Base-by-base conservation (phyloP, 2,113 vertebrate species). In the Empidonax alnorum region DNA sequence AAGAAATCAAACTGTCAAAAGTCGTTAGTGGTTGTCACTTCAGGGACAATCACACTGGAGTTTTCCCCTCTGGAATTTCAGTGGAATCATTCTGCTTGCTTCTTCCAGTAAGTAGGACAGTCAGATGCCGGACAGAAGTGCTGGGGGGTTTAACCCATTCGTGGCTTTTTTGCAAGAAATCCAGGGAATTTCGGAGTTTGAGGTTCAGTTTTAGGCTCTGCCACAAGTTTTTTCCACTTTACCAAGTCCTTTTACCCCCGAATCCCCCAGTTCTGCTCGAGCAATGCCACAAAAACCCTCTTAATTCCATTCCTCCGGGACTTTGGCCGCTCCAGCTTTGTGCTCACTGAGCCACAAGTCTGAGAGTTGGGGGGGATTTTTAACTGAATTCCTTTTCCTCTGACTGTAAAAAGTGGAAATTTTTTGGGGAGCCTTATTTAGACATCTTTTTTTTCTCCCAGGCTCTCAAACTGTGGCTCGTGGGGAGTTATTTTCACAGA, bases 21-120 rank as follows among this genome's bases (percentile, higher is more conserved):
- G 20, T 16, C 87, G 85, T 97, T 90, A 94, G 71, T 39, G 76
- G 72, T 75, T 96, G 94, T 97, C 95, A 87, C 95, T 94, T 97
- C 87, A 30, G 6, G 74, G 59, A 28, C 50, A 69, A 87, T 95
- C 91, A 91, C 53, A 25, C 42, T 59, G 84, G 53, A 91, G 55
- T 61, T 89, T 8, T 8, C 46, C 84, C 74, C 85, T 91, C 61
- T 80, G 81, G 81, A 93, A 86, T 90, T 87, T 10, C 62, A 17
- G 28, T 30, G 71, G 44, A 81, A 59, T n/a, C 19, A 7, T 52
- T 52, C 59, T 37, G 33, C 24, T 8, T 20, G 21, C 4, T 10
- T 1, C 58, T 42, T 50, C 14, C 5, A 59, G 11, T 28, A 91
- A 95, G 53, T 67, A 50, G 94, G 93, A 41, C 95, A 49, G 6